Evolutionary conservation across 1,140 invertebrate genomes (phyloP).

Genomic region (Ooceraea biroi): DNA sequence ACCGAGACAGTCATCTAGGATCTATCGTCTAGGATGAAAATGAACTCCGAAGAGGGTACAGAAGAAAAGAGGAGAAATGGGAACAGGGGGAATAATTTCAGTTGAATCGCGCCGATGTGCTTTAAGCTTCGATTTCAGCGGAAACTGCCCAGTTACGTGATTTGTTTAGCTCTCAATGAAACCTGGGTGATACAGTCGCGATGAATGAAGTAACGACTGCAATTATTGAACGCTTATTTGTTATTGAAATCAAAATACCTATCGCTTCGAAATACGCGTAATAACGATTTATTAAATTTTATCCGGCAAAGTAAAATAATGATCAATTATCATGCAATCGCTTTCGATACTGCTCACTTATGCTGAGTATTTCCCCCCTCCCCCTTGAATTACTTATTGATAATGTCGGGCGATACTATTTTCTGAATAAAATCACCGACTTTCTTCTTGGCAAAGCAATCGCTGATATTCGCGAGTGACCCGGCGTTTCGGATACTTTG

Average conservation of each 20-base stretch:
- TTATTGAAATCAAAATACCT: not conserved
- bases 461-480: not conserved
- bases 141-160: not conserved
- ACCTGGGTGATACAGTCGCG: constrained; percentile 3
- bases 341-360: too few relatives aligned
- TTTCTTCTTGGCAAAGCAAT: not conserved
- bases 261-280: not conserved
- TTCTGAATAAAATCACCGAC: not conserved
- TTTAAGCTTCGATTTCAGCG: not conserved
- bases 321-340: too few relatives aligned
- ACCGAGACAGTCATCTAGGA: not conserved
- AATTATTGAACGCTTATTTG: not conserved
- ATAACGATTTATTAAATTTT: not conserved
- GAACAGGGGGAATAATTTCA: not conserved
- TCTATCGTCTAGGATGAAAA: not conserved
- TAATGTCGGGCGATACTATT: too few relatives aligned
- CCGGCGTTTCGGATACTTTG: constrained; percentile 15
- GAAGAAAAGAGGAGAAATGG: not conserved
- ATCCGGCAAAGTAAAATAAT: too few relatives aligned
- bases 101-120: not conserved
- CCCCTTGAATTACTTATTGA: too few relatives aligned
- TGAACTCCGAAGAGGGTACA: not conserved
- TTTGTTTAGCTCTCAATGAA: not conserved
- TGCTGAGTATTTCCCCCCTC: too few relatives aligned
- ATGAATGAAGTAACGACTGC: too few relatives aligned